phyloP scores from a whole-genome alignment of 2,797 vertebrate species.

The Rhynchonycteris naso region DNA sequence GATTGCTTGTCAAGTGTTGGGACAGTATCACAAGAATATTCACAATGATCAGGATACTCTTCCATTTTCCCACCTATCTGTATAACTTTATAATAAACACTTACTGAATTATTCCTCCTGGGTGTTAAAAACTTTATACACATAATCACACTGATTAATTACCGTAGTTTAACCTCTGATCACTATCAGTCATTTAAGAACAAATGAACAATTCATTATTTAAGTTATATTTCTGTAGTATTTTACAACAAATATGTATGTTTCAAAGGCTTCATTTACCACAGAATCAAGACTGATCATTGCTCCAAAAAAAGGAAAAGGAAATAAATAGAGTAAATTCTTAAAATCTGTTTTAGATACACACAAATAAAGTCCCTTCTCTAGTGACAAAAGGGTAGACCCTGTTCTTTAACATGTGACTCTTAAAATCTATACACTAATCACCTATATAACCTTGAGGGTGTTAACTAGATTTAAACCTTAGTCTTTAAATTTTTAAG shows the following conservation, averaged over 20 bases:
- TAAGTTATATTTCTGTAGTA: neutral
- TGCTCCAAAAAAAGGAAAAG: conserved; percentile 4
- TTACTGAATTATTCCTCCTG: neutral
- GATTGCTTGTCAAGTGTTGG: neutral
- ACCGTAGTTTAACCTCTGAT: neutral
- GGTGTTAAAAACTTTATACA: conserved; percentile 26
- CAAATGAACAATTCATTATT: neutral
- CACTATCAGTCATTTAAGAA: neutral
- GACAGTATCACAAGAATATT: conserved; percentile 12
- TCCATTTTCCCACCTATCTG: neutral
- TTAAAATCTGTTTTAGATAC: conserved; percentile 6
- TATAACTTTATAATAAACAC: neutral
- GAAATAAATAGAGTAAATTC: neutral
- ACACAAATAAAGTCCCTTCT: neutral
- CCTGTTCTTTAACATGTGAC: neutral
- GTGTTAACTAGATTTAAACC: neutral
- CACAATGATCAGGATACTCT: conserved; percentile 1
- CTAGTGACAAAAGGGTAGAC: neutral
- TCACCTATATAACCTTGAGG: neutral
- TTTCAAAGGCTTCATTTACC: neutral
- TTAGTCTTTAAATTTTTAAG: conserved; percentile 41
- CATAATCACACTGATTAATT: neutral
- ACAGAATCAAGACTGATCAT: neutral
- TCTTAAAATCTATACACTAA: neutral
- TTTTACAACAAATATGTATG: neutral